Percentiles rank a stretch among this genome's conserved stretches.
These are phyloP conservation scores for Ormia ochracea DNA, from an alignment of 2,888 invertebrate species.

Conservation along the genomic window DNA sequence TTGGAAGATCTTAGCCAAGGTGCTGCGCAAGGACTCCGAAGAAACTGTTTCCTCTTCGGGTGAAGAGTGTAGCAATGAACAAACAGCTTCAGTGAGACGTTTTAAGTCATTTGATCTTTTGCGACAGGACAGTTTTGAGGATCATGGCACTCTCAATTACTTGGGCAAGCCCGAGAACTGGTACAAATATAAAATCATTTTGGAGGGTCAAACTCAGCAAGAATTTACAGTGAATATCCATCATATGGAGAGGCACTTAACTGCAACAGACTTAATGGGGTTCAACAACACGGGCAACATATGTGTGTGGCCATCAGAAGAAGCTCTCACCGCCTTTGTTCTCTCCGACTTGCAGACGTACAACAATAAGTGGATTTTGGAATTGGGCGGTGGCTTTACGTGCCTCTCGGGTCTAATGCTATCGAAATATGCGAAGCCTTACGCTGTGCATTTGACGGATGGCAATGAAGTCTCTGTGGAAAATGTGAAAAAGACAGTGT, in stretches of 20 bases:
- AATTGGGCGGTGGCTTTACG: constrained; percentile 91
- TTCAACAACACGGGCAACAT: constrained; percentile 89
- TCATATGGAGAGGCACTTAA: constrained; percentile 80
- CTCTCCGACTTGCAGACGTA: constrained; percentile 82
- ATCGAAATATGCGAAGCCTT: constrained; percentile 82
- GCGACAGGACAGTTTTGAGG: constrained; percentile 77
- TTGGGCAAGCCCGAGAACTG: constrained; percentile 78
- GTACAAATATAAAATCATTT: constrained; percentile 80
- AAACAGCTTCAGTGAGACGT: constrained; percentile 79
- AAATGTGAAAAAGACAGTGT: constrained; percentile 83
- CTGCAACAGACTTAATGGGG: constrained; percentile 85
- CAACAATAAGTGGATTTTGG: constrained; percentile 83
- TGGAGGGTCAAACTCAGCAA: constrained; percentile 73
- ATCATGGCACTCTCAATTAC: constrained; percentile 75
- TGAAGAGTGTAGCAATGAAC: constrained; percentile 73
- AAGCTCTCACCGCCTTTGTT: constrained; percentile 83
- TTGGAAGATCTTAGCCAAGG: constrained; percentile 84
- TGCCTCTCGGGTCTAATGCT: constrained; percentile 86
- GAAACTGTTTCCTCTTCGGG: constrained; percentile 74
- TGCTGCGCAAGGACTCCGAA: constrained; percentile 78
- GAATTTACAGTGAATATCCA: constrained; percentile 80
- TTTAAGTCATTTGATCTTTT: constrained; percentile 81
- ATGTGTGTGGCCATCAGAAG: constrained; percentile 88
- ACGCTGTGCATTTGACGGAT: constrained; percentile 84
- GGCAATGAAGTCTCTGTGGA: constrained; percentile 86